Evolutionary conservation across 2,113 vertebrate species (phyloP).

Genomic region (Panurus biarmicus): DNA sequence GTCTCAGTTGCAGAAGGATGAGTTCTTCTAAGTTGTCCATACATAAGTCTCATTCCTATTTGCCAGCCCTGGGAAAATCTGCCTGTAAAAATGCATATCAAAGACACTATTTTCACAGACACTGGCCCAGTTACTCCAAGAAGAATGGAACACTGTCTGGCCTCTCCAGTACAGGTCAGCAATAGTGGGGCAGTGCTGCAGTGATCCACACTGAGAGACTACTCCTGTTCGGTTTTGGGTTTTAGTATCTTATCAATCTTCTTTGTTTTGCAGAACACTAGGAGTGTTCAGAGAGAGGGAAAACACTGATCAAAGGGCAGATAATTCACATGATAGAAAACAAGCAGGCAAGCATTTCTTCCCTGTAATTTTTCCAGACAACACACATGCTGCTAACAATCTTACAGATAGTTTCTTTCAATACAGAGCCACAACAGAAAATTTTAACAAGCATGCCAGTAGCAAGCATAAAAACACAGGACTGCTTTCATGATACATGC

Average conservation of each 20-base stretch:
- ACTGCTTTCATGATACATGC: conserved; percentile 3
- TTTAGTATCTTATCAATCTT: not conserved
- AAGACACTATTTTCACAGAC: not conserved
- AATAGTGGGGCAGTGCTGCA: not conserved
- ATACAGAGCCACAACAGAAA: not conserved
- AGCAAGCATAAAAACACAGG: not conserved
- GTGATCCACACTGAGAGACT: not conserved
- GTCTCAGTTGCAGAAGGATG: not conserved
- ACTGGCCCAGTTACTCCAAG: not conserved
- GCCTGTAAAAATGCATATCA: not conserved
- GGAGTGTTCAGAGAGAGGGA: not conserved
- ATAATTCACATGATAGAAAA: not conserved
- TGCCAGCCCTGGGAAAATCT: not conserved
- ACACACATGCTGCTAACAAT: not conserved
- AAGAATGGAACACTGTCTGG: not conserved
- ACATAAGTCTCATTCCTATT: not conserved
- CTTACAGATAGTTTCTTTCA: not conserved
- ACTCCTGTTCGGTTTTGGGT: not conserved
- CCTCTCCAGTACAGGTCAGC: not conserved
- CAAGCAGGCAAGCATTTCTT: not conserved
- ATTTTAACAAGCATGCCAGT: not conserved
- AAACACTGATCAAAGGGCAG: conserved; percentile 39
- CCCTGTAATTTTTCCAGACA: not conserved
- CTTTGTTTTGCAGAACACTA: not conserved
- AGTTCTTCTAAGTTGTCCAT: not conserved